Percentiles rank a stretch among this genome's conserved stretches.
Evolutionary conservation across 2,888 invertebrate genomes (phyloP).

Genomic region (Eupithecia inturbata): DNA sequence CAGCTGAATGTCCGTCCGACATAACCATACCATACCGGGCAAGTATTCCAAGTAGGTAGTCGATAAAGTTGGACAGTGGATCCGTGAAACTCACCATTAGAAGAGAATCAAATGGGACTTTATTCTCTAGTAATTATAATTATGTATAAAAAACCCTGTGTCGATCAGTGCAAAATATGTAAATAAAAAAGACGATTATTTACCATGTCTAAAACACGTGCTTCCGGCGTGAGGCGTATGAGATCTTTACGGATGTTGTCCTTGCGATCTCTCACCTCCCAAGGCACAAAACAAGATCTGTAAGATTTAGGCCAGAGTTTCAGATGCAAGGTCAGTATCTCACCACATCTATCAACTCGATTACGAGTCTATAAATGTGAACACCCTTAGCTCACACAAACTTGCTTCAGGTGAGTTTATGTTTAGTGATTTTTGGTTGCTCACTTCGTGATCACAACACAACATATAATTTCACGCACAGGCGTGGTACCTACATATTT

Average conservation of each 20-base stretch:
- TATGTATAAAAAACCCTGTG: neutral
- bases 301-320: neutral
- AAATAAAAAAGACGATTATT: neutral
- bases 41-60: no score
- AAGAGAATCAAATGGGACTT: no score
- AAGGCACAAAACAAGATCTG: constrained; percentile 63
- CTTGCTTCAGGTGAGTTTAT: no score
- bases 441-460: no score
- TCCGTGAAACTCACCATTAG: no score
- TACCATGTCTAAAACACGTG: constrained; percentile 63
- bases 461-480: no score
- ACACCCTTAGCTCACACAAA: no score
- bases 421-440: no score
- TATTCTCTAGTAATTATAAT: neutral
- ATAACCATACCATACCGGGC: no score
- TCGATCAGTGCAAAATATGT: neutral
- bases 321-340: neutral
- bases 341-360: neutral
- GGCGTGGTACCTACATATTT: no score
- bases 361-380: no score
- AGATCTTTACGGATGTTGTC: constrained; percentile 60
- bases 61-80: no score
- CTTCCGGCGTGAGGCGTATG: constrained; percentile 54
- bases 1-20: neutral
- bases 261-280: constrained; percentile 65